Conservation (phyloP, 2,888 invertebrate species). For the Bellardia pandia region DNA sequence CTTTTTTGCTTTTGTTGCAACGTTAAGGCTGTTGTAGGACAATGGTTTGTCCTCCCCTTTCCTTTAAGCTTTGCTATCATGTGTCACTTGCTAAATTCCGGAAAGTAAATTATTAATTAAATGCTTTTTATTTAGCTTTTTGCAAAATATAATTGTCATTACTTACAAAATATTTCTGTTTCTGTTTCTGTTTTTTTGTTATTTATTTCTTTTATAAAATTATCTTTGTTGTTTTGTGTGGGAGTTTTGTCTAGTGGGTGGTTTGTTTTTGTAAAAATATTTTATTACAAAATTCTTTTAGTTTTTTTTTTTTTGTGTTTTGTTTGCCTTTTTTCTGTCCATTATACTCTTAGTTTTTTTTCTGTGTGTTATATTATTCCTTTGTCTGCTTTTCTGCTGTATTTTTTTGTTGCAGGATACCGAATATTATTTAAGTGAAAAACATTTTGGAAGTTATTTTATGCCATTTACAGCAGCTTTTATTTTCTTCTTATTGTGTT, state of each 20-base stretch:
- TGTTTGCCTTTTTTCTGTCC: neutral
- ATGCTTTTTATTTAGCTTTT: constrained; percentile 63
- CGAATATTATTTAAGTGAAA: constrained; percentile 76
- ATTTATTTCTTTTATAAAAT: neutral
- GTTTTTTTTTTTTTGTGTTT: neutral
- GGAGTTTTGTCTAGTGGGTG: constrained; percentile 6
- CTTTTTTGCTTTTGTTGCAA: neutral
- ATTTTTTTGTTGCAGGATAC: constrained; percentile 76
- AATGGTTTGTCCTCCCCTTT: neutral
- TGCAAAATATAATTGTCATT: constrained; percentile 49
- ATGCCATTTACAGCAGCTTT: constrained; percentile 82
- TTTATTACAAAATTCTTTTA: neutral
- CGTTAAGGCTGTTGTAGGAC: neutral
- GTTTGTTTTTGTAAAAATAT: neutral
- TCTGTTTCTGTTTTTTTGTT: constrained; percentile 6
- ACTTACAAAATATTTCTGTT: constrained; percentile 19
- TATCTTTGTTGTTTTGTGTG: neutral
- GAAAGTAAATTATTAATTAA: constrained; percentile 62
- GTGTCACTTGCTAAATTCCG: constrained; percentile 47
- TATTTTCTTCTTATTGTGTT: constrained; percentile 1
- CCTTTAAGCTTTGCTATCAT: neutral
- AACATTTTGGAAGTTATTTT: constrained; percentile 82
- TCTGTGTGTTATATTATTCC: constrained; percentile 1
- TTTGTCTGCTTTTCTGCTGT: constrained; percentile 34
- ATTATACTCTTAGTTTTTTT: neutral